Base-by-base conservation (phyloP, 2,113 vertebrate species). In the Gavia stellata region DNA sequence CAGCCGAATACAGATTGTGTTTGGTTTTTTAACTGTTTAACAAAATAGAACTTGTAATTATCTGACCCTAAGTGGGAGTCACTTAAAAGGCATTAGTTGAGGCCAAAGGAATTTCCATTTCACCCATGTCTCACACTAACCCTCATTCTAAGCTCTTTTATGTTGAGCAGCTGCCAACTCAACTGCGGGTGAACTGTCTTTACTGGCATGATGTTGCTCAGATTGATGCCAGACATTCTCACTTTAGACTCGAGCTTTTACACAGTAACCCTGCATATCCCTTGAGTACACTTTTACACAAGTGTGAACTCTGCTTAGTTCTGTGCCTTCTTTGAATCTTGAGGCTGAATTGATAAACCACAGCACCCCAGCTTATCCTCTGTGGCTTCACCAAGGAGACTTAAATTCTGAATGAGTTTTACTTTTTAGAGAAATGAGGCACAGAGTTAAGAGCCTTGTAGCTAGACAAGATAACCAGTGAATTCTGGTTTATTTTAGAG, bases 41-140 rank as follows among this genome's bases (percentile, higher is more conserved):
- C 81, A 91, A 91, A 95, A 93, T 72, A 85, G 84, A 82, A 96
- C 81, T 95, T 94, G 91, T 91, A 91, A 91, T 97, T 94, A 96
- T 97, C 75, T 82, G 59, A 94, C 91, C 59, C 50, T 52, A 94
- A 90, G 94, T 95, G 81, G 92, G 95, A 90, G 91, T 97, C 44
- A 80, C 67, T 94, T 96, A 88, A 95, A 96, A 97, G 91, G 94
- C 45, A 71, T 97, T 95, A 96, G 84, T 85, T 2, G 34, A 94
- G 85, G 89, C 17, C 0, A 90, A 95, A 96, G 67, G 93, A 97
- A 97, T 96, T 97, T 91, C 38, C 25, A 50, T 90, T 94, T 96
- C 66, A 81, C 47, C 77, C 77, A 17, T 91, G 67, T 84, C 66
- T 96, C 75, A 25, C 50, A 40, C 45, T 66, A 92, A 77, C 58